Percentiles rank a stretch among this genome's conserved stretches.
These are phyloP conservation scores for Spodoptera frugiperda DNA, from an alignment of 1,140 invertebrate genomes.

Conservation along the genomic window DNA sequence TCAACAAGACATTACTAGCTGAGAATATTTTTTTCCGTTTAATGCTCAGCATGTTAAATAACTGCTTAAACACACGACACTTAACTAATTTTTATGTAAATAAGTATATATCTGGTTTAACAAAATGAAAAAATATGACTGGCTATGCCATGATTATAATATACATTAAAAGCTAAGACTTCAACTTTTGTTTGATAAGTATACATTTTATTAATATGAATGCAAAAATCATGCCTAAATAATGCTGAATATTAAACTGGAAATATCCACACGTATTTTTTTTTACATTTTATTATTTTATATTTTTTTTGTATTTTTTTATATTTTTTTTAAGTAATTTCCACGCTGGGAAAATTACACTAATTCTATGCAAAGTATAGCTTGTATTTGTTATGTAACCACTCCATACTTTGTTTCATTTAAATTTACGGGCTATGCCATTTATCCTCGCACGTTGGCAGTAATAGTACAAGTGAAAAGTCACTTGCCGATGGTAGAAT, in stretches of 20 bases:
- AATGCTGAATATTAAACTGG: slow-evolving; percentile 86
- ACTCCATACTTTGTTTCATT: slow-evolving; percentile 85
- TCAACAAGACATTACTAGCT: slow-evolving; percentile 82
- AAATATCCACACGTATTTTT: slow-evolving; percentile 84
- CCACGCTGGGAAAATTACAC: slow-evolving; percentile 91
- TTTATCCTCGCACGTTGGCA: slow-evolving; percentile 85
- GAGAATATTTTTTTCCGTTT: slow-evolving; percentile 85
- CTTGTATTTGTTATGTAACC: slow-evolving; percentile 88
- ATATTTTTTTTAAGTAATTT: slow-evolving; percentile 84
- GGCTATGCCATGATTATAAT: slow-evolving; percentile 73
- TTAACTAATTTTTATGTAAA: slow-evolving; percentile 60
- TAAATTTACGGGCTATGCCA: slow-evolving; percentile 84
- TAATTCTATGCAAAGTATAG: slow-evolving; percentile 97
- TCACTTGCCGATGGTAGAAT: slow-evolving; percentile 51
- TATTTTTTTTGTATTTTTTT: slow-evolving; percentile 73
- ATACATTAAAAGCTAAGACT: slow-evolving; percentile 84
- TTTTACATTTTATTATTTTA: slow-evolving; percentile 64
- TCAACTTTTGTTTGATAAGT: slow-evolving; percentile 70
- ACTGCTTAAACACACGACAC: slow-evolving; percentile 71
- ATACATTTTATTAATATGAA: slow-evolving; percentile 78
- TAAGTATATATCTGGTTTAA: slow-evolving; percentile 59
- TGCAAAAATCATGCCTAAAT: slow-evolving; percentile 83
- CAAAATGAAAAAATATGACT: slow-evolving; percentile 64
- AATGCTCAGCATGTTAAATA: slow-evolving; percentile 84
- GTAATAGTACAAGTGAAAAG: slow-evolving; percentile 68